A percentile compares a stretch with the other conserved stretches of the same genome.
phyloP scores from a whole-genome alignment of 2,888 invertebrate genomes.

The Timema cristinae region DNA sequence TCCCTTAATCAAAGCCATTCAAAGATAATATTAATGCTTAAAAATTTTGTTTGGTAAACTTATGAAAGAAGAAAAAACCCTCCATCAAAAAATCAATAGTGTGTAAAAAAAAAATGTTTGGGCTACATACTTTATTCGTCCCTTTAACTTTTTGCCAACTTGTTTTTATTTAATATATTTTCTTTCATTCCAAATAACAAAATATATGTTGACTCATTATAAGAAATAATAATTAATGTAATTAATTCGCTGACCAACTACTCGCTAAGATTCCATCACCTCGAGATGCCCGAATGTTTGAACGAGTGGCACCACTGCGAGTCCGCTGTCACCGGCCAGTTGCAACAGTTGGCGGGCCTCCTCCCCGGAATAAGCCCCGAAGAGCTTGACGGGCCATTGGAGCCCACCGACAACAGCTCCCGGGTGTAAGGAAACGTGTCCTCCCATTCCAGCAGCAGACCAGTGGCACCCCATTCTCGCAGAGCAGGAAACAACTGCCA shows the following conservation, averaged over 20 bases:
- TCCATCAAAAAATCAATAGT: no score
- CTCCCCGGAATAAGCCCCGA: constrained; percentile 61
- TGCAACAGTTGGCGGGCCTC: constrained; percentile 64
- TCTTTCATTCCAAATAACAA: no score
- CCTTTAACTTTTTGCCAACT: no score
- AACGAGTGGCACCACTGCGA: constrained; percentile 74
- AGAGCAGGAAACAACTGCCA: constrained; percentile 57
- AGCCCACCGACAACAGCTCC: constrained; percentile 55
- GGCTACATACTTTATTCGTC: no score
- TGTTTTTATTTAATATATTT: no score
- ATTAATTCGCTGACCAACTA: background rate
- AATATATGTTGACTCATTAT: no score
- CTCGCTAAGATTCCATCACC: constrained; percentile 38
- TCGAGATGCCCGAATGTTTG: constrained; percentile 88
- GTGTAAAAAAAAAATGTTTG: no score
- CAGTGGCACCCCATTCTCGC: constrained; percentile 70
- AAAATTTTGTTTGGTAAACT: no score
- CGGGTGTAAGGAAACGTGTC: constrained; percentile 80
- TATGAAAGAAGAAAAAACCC: no score
- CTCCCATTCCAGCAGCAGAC: constrained; percentile 82
- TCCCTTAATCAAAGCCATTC: no score
- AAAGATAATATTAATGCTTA: no score
- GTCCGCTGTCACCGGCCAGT: constrained; percentile 59
- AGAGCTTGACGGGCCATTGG: constrained; percentile 47
- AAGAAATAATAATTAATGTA: background rate